phyloP scores from a whole-genome alignment of 2,888 invertebrate genomes.

The Anagyrus pseudococci region DNA sequence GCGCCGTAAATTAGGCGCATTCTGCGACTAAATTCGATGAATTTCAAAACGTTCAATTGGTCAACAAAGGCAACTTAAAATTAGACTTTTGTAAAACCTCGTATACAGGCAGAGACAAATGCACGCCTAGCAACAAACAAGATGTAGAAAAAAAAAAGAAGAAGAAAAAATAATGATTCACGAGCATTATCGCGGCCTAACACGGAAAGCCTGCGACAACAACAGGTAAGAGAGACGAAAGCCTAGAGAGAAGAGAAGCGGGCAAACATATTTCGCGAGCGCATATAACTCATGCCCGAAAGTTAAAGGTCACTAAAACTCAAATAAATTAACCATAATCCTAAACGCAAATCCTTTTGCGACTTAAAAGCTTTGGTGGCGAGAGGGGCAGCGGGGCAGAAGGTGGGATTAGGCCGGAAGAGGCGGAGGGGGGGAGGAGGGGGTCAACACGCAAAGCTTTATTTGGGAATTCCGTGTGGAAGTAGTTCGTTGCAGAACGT shows the following conservation, averaged over 20 bases:
- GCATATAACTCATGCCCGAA: conserved; percentile 27
- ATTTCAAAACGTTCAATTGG: too few relatives aligned
- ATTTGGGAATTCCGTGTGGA: background rate
- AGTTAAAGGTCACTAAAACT: conserved; percentile 39
- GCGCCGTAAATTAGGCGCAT: too few relatives aligned
- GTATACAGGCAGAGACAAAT: too few relatives aligned
- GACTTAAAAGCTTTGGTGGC: conserved; percentile 37
- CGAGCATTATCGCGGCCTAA: background rate
- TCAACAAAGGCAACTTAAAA: too few relatives aligned
- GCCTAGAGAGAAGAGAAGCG: too few relatives aligned
- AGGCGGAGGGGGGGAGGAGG: background rate
- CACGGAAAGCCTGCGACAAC: background rate
- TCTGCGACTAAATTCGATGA: too few relatives aligned
- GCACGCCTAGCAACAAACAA: too few relatives aligned
- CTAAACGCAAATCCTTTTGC: conserved; percentile 37
- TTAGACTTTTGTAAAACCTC: too few relatives aligned
- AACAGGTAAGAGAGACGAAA: too few relatives aligned
- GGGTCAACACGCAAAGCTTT: background rate
- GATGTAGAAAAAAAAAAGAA: too few relatives aligned
- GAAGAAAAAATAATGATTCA: background rate
- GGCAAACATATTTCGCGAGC: conserved; percentile 8
- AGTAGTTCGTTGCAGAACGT: background rate
- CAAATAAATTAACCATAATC: conserved; percentile 40
- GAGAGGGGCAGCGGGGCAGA: background rate
- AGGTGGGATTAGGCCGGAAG: conserved; percentile 17